Evolutionary conservation across 2,113 vertebrate species (phyloP).

Genomic region (Phodopus roborovskii): DNA sequence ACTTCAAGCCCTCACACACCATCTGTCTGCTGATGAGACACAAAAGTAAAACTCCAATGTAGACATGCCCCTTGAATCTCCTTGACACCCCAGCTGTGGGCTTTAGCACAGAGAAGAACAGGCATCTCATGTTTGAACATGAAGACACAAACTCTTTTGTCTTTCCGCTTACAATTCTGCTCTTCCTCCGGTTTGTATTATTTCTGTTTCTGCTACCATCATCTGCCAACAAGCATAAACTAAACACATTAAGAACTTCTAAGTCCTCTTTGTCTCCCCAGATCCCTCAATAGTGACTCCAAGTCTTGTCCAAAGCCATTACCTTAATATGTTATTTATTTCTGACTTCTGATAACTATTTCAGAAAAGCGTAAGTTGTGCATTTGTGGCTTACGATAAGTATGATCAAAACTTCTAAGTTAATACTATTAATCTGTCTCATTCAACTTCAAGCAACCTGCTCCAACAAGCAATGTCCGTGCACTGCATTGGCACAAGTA

Average conservation of each 20-base stretch:
- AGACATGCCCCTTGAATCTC: not conserved
- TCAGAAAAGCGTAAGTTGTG: not conserved
- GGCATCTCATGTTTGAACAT: not conserved
- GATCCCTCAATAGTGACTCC: not conserved
- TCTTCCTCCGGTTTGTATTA: not conserved
- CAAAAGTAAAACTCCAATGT: not conserved
- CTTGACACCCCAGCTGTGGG: not conserved
- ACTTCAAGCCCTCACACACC: not conserved
- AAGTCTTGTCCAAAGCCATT: not conserved
- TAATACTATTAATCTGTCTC: not conserved
- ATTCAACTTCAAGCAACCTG: not conserved
- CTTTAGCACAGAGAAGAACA: not conserved
- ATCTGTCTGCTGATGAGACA: not conserved
- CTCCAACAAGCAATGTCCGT: not conserved
- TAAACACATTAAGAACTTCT: not conserved
- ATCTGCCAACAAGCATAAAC: not conserved
- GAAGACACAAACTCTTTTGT: not conserved
- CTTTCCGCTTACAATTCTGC: not conserved
- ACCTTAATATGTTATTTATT: not conserved
- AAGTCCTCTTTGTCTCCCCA: not conserved
- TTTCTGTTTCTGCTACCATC: not conserved
- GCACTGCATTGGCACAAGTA: not conserved
- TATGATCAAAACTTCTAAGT: conserved; percentile 4
- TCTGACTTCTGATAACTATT: not conserved
- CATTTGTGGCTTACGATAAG: not conserved